Base-by-base conservation (phyloP, 2,888 invertebrate species). In the Thumatha senex region DNA sequence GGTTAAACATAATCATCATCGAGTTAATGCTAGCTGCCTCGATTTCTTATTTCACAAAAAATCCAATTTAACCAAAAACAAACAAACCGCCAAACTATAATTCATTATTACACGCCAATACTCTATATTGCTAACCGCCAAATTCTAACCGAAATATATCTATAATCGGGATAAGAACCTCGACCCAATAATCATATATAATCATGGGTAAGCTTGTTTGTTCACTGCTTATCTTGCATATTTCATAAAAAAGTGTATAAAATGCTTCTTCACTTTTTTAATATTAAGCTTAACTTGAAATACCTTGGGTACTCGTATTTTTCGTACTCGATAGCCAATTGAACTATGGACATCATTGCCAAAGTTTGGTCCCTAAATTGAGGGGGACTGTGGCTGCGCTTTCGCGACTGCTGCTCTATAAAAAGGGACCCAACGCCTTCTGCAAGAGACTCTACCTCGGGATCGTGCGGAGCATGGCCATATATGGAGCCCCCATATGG, bases 91-190 rank as follows among this genome's bases (percentile, higher is more conserved):
- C 56, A 33, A 51, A 58, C 67, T 61, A 78, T 84, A 83, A 85
- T 86, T 86, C 77, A 88, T 86, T 86, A 82, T 78, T 82, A 81
- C 83, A 82, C 82, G 71, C 76, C 74, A 64, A 74, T 74, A 67
- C 61, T 60, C 61, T 60, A 75, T 70, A 82, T 80, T 76, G 79
- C 72, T 63, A 74, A 76, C 82, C 80, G 79, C 75, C 81, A 82
- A 85, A 76, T 74, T 76, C 69, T 75, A 75, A 79, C 70, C 72
- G 67, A 75, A 76, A 82, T 87, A 90, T 89, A 67, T 77, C 81
- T 89, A 88, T 89, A 89, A 89, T 89, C 88, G 78, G 71, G 78
- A 74, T 77, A 80, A 82, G 77, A 86, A 83, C 74, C 74, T 61
- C 77, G 78, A 84, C 80, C 88, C 85, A 77, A 71, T 84, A 86